Evolutionary conservation across 2,888 invertebrate genomes (phyloP).

Genomic region (Taenaris catops): DNA sequence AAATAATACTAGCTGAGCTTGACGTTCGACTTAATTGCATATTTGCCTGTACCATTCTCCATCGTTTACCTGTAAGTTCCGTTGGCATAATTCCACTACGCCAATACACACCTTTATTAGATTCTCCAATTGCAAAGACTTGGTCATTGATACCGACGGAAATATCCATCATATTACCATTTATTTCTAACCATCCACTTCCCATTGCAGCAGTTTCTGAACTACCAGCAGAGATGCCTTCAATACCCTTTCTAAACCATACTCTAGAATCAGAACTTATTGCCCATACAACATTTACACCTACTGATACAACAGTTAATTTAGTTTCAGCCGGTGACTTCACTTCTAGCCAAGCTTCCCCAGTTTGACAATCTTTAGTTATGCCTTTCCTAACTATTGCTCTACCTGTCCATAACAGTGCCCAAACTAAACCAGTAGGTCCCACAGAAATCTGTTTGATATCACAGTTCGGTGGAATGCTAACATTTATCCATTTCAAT

Average conservation of each 20-base stretch:
- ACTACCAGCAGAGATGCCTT: constrained; percentile 84
- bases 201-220: constrained; percentile 89
- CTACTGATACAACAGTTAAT: constrained; percentile 89
- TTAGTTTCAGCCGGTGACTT: constrained; percentile 85
- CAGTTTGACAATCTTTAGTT: constrained; percentile 86
- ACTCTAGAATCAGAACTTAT: constrained; percentile 90
- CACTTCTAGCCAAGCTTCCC: constrained; percentile 89
- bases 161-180: constrained; percentile 89
- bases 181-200: constrained; percentile 94
- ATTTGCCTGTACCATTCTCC: constrained; percentile 89
- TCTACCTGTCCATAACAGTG: constrained; percentile 90
- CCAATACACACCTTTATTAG: constrained; percentile 90
- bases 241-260: constrained; percentile 90
- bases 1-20: constrained; percentile 87
- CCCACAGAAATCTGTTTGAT: constrained; percentile 93
- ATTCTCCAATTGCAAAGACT: constrained; percentile 91
- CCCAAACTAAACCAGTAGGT: constrained; percentile 93
- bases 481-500: constrained; percentile 89
- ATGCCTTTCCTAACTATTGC: constrained; percentile 91
- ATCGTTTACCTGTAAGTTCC: constrained; percentile 92
- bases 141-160: constrained; percentile 94
- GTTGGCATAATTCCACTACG: constrained; percentile 86
- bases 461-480: constrained; percentile 88
- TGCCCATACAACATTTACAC: constrained; percentile 88
- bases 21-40: constrained; percentile 91